Evolutionary conservation across 2,113 vertebrate genomes (phyloP), one percentile per base, ranked within the genome.

Genomic region (Cavia porcellus): DNA sequence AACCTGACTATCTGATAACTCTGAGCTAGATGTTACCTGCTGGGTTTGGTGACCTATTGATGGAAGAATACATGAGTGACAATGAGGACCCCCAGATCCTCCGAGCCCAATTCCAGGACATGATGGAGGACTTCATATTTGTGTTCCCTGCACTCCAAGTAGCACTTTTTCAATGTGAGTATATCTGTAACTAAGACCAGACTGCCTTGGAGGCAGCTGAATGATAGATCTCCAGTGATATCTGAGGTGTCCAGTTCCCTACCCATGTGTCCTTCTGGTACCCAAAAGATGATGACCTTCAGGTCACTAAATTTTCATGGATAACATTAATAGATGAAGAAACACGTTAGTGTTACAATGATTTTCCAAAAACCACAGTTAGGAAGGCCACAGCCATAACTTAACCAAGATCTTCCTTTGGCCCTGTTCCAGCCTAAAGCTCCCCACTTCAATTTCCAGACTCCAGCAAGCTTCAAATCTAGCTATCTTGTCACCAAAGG

Each of bases 131-230:
- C 59, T 79, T 20, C 5, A 2, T 45, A 5, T 68, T 86, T 0
- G 6, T 80, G 0, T 86, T 80, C 3, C 92, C 92, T 79, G 28
- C 83, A 55, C 92, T 93, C n/a, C 92, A 93, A 93, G 72, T 93
- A 24, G 83, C 83, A 68, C n/a, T 57, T 57, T 79, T 25, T 79
- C 92, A 93, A 3, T 3, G n/a, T 93, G 84, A 86, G 83, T 80
- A n/a, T 9, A 66, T 19, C 28, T 66, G 45, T 42, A 42, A 64
- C 42, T 66, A 61, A 64, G 17, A 35, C 32, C 35, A 14, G 2
- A 86, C 45, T 35, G 19, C 28, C 42, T 35, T 19, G 4, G 30
- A 28, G 64, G 38, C 7, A 15, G 20, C 30, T 59, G 9, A 50
- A 7, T 17, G 20, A 47, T 30, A 14, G 32, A n/a, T 74, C 28